Evolutionary conservation across 2,888 invertebrate genomes (phyloP).

Genomic region (Eupithecia exiguata): DNA sequence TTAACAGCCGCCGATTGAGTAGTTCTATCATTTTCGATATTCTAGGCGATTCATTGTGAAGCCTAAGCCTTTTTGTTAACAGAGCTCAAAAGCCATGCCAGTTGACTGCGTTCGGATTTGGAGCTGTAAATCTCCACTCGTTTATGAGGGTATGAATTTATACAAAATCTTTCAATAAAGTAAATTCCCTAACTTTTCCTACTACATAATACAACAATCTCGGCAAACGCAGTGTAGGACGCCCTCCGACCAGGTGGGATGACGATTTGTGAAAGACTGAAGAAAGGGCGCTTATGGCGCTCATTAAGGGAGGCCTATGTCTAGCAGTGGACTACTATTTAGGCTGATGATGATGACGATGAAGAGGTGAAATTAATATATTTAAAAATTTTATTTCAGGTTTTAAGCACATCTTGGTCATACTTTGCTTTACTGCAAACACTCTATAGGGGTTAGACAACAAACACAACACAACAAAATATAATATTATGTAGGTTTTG

Average conservation of each 20-base stretch:
- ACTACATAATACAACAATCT: too few relatives aligned
- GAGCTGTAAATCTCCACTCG: conserved; percentile 16
- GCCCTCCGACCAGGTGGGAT: too few relatives aligned
- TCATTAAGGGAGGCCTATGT: too few relatives aligned
- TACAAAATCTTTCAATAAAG: neutral
- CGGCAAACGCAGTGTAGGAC: too few relatives aligned
- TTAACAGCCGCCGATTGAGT: neutral
- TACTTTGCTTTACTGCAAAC: conserved; percentile 16
- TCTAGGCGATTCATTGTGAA: too few relatives aligned
- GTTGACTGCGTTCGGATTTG: conserved; percentile 21
- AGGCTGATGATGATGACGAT: too few relatives aligned
- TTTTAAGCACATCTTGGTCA: conserved; percentile 16
- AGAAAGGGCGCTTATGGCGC: too few relatives aligned
- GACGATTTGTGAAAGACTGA: too few relatives aligned
- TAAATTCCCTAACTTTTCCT: neutral
- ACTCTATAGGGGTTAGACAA: neutral
- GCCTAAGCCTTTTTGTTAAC: neutral
- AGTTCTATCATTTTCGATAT: neutral
- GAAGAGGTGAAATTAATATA: too few relatives aligned
- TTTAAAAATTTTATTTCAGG: conserved; percentile 3
- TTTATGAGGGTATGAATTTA: conserved; percentile 11
- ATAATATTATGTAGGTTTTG: too few relatives aligned
- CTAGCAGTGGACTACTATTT: too few relatives aligned
- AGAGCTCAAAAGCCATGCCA: conserved; percentile 19
- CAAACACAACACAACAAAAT: neutral